Conservation (phyloP, 2,113 vertebrate genomes). For the Mirza zaza region DNA sequence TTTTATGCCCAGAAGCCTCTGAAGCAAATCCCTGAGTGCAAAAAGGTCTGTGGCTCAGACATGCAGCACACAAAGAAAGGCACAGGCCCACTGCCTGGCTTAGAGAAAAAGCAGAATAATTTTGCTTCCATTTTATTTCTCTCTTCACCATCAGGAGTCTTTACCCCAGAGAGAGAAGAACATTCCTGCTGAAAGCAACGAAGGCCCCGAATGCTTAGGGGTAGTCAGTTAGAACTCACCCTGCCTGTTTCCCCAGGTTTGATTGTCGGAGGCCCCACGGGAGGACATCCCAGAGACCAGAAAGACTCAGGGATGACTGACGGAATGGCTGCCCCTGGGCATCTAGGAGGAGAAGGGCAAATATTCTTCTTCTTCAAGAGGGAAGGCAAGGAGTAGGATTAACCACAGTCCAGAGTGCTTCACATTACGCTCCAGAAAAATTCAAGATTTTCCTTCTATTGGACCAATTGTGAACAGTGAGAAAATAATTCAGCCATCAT, state of each 20-base stretch:
- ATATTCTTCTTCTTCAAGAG: neutral
- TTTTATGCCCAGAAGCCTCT: neutral
- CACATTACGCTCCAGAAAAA: neutral
- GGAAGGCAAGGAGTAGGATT: neutral
- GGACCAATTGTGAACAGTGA: neutral
- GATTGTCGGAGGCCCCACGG: neutral
- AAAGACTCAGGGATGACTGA: neutral
- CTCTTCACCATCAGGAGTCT: neutral
- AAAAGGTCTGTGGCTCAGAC: neutral
- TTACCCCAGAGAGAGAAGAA: neutral
- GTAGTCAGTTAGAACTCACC: neutral
- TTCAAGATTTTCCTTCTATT: neutral
- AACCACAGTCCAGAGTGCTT: neutral
- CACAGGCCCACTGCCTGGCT: neutral
- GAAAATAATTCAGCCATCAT: neutral
- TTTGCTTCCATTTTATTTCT: neutral
- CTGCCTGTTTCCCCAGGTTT: neutral
- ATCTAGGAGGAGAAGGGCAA: neutral
- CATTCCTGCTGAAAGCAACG: neutral
- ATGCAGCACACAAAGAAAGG: neutral
- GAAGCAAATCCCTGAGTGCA: neutral
- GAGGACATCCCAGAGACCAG: neutral
- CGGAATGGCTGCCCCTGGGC: too few species aligned
- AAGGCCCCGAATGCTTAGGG: too few species aligned
- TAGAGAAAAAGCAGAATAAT: neutral